These are phyloP conservation scores for Drosophila robusta DNA, from an alignment of 2,888 invertebrate species.

Conservation along the genomic window DNA sequence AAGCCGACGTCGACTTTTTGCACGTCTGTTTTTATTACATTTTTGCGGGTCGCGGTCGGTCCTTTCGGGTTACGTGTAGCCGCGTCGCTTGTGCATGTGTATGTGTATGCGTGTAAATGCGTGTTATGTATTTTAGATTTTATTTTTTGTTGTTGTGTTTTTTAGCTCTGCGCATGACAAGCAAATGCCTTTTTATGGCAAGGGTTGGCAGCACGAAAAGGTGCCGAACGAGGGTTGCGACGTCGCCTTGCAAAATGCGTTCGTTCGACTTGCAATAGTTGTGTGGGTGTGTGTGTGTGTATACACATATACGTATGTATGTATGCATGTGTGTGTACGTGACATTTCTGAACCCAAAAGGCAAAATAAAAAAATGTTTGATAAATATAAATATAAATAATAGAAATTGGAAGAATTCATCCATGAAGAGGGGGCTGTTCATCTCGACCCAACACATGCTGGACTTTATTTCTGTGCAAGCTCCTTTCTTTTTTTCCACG, in stretches of 20 bases:
- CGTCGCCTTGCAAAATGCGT: constrained; percentile 37
- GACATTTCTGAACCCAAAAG: constrained; percentile 2
- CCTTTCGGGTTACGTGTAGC: constrained; percentile 64
- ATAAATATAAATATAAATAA: background rate
- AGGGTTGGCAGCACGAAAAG: constrained; percentile 71
- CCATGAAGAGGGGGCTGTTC: too few relatives aligned
- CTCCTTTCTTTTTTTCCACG: background rate
- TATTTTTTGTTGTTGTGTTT: constrained; percentile 7
- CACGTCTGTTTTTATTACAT: constrained; percentile 78
- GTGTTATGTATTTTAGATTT: constrained; percentile 53
- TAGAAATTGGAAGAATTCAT: background rate
- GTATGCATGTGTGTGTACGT: constrained; percentile 8
- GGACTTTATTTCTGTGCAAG: constrained; percentile 10
- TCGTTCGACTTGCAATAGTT: constrained; percentile 13
- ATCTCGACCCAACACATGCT: background rate
- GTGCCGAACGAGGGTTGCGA: constrained; percentile 54
- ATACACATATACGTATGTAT: background rate
- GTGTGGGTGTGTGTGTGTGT: background rate
- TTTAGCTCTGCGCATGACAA: constrained; percentile 62
- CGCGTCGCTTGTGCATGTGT: constrained; percentile 1
- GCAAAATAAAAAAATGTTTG: background rate
- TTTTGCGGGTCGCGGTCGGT: constrained; percentile 55
- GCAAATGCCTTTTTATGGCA: constrained; percentile 64
- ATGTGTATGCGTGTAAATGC: constrained; percentile 12
- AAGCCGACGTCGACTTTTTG: constrained; percentile 54